Percentiles rank a stretch among this genome's conserved stretches.
Evolutionary conservation across 2,113 vertebrate genomes (phyloP).

Genomic region (Grus americana): DNA sequence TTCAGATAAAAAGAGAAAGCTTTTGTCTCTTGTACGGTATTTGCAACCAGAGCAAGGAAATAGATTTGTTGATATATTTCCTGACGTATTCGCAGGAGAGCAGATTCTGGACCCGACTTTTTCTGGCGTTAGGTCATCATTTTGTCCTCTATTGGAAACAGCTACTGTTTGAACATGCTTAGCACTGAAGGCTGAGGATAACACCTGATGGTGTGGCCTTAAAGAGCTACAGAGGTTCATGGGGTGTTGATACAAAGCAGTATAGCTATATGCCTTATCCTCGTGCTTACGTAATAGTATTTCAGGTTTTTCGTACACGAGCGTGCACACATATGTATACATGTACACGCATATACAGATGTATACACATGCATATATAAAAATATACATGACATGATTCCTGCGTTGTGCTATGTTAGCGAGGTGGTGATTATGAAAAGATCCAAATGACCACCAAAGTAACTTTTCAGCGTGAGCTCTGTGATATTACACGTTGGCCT

Average conservation of each 20-base stretch:
- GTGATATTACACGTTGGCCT: fast-evolving
- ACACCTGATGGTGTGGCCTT: not conserved
- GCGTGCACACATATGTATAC: fast-evolving
- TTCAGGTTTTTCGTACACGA: not conserved
- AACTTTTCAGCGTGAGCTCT: not conserved
- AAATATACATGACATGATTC: not conserved
- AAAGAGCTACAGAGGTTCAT: not conserved
- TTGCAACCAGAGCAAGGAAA: not conserved
- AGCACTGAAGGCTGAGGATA: not conserved
- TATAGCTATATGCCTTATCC: not conserved
- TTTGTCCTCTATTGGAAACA: not conserved
- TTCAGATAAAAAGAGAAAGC: not conserved
- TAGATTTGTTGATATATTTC: not conserved
- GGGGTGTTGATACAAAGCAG: not conserved
- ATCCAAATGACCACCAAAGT: not conserved
- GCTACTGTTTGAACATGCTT: not conserved
- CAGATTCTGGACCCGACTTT: not conserved
- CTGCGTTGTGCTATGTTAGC: not conserved
- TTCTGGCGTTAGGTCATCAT: not conserved
- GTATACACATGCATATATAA: too few species aligned
- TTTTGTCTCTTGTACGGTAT: not conserved
- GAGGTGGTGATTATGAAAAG: not conserved
- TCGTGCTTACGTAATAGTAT: not conserved
- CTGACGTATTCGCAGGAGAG: not conserved
- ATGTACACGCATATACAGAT: fast-evolving